Percentiles rank a stretch among this genome's conserved stretches.
phyloP scores from a whole-genome alignment of 1,140 invertebrate species.

The Nomia melanderi region DNA sequence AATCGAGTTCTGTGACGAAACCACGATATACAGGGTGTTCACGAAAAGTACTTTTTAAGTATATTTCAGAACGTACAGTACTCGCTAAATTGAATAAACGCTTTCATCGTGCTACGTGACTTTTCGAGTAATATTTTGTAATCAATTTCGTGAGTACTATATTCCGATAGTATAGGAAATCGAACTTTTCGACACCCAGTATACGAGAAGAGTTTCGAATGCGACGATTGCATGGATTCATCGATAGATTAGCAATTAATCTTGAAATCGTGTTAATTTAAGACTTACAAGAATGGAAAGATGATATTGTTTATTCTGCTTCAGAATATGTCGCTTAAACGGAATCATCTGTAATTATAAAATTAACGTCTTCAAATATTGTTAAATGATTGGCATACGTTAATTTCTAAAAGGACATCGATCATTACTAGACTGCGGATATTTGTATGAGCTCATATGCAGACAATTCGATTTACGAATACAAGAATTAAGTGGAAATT shows the following conservation, averaged over 20 bases:
- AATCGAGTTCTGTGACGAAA: neutral
- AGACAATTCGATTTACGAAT: neutral
- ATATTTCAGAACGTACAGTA: no score
- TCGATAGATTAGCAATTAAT: neutral
- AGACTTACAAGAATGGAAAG: conserved; percentile 2
- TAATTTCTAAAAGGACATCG: neutral
- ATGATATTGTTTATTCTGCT: conserved; percentile 1
- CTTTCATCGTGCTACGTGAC: no score
- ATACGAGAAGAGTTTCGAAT: neutral
- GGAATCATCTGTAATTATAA: conserved; percentile 2
- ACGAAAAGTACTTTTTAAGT: no score
- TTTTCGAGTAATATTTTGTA: no score
- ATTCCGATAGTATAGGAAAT: no score
- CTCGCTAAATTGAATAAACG: no score
- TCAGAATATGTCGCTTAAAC: conserved; percentile 2
- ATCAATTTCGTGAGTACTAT: no score
- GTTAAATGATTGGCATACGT: neutral
- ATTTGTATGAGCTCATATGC: neutral
- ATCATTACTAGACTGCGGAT: conserved; percentile 6
- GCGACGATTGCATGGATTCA: neutral
- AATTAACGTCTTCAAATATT: conserved; percentile 4
- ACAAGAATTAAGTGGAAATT: neutral
- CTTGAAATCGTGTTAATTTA: conserved; percentile 7
- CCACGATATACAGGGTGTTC: neutral
- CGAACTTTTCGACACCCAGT: no score